Evolutionary conservation across 2,113 vertebrate genomes (phyloP).

Genomic region (Colistium nudipinnis): DNA sequence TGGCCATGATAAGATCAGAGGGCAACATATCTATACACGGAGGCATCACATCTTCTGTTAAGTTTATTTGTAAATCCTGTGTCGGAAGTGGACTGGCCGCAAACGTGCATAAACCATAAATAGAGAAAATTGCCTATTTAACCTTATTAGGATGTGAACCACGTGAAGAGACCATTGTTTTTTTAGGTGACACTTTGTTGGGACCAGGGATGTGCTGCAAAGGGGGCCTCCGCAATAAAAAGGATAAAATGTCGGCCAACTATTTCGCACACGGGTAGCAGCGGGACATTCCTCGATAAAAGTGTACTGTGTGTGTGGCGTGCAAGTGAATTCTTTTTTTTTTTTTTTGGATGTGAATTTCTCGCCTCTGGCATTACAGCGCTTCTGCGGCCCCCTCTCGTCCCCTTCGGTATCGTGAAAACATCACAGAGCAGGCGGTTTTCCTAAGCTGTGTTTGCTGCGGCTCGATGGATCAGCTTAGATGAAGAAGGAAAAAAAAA

Average conservation of each 20-base stretch:
- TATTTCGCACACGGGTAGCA: too few species aligned
- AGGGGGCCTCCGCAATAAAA: neutral
- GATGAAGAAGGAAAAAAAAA: conserved; percentile 6
- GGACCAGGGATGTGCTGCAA: neutral
- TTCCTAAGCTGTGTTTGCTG: conserved; percentile 20
- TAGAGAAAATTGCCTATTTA: neutral
- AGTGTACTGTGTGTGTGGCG: too few species aligned
- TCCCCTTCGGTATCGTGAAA: conserved; percentile 27
- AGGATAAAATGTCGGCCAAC: neutral
- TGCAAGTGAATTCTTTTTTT: neutral
- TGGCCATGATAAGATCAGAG: too few species aligned
- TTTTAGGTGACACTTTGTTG: neutral
- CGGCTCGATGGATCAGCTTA: neutral
- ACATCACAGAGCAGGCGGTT: conserved; percentile 22
- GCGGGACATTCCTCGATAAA: too few species aligned
- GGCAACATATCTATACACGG: too few species aligned
- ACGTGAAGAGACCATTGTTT: neutral
- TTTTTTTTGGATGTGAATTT: neutral
- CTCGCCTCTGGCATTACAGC: neutral
- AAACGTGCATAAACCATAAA: conserved; percentile 2
- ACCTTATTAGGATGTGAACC: conserved; percentile 22
- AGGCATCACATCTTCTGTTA: too few species aligned
- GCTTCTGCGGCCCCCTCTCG: conserved; percentile 11
- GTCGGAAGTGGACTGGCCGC: neutral
- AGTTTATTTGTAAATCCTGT: neutral